Base-by-base conservation (phyloP, 2,113 vertebrate species). In the Sinocyclocheilus maitianheensis region DNA sequence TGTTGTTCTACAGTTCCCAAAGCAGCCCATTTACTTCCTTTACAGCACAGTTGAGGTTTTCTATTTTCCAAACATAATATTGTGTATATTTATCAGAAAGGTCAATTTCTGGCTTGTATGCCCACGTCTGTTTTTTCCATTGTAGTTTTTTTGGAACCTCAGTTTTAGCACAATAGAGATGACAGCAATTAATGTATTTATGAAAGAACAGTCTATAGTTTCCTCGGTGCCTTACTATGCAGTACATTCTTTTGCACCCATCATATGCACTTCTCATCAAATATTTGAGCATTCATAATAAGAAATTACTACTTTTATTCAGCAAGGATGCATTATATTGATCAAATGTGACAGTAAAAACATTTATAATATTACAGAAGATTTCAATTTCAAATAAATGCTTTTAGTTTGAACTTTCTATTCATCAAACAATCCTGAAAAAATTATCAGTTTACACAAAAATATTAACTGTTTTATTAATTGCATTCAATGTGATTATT, bases 81-180 rank as follows among this genome's bases (percentile, higher is more conserved):
- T 40, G 0, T 81, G 3, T 81, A 16, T 43, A 81, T 46, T 81
- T 81, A 65, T 48, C 78, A 16, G 58, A 81, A 65, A 81, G 4
- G 12, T 81, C 13, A 0, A 8, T 9, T 26, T 78, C 60, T n/a
- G 4, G 24, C 30, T 58, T 55, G 26, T 78, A 18, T 58, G 18
- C 30, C 30, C 18, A 8, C 74, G n/a, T 12, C 5, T 12, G 10
- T 48, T 34, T 48, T 48, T 48, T 48, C 2, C 6, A 6, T 48
- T 48, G 10, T 48, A 48, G 46, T 48, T 48, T 3, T 11, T 48
- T 48, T 30, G 11, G 46, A 12, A 48, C 2, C 46, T 3, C 10
- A 11, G 46, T 48, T 12, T 48, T 48, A 48, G 46, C 46, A 48
- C 46, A 48, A 37, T 22, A 37, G 16, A 58, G 75, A 77, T 24